phyloP scores from a whole-genome alignment of 2,113 vertebrate genomes.

The Climacteris rufus region DNA sequence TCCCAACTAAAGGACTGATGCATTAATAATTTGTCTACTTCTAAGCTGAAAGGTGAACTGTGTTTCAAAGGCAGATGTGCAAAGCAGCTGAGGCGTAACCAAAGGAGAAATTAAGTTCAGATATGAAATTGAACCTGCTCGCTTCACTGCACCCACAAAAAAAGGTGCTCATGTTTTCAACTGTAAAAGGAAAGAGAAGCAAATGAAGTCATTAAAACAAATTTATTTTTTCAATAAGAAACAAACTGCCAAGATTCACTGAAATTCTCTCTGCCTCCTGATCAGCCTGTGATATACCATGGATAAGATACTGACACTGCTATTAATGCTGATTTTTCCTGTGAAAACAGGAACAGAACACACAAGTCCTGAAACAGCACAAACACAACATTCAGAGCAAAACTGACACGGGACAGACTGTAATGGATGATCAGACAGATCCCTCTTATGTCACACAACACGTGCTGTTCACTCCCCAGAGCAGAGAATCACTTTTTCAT shows the following conservation, averaged over 20 bases:
- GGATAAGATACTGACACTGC: neutral
- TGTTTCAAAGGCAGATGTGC: neutral
- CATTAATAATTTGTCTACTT: neutral
- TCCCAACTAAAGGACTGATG: neutral
- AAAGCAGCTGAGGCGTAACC: neutral
- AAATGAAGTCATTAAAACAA: neutral
- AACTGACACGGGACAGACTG: neutral
- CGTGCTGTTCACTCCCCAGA: neutral
- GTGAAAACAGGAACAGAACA: neutral
- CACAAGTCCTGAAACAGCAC: neutral
- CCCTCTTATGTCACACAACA: neutral
- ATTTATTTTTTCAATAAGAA: neutral
- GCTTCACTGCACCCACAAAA: neutral
- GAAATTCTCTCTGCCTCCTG: neutral
- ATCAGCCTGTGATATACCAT: neutral
- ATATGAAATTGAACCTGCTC: neutral
- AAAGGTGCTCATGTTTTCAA: neutral
- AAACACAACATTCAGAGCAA: neutral
- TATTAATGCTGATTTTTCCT: neutral
- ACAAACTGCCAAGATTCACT: neutral
- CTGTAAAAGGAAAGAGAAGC: neutral
- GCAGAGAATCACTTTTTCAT: neutral
- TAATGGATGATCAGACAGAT: neutral
- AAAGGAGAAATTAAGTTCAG: neutral
- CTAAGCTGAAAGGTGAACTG: neutral